These are phyloP conservation scores for Bryconaethiops microstoma DNA, from an alignment of 2,797 vertebrate species.

Conservation along the genomic window DNA sequence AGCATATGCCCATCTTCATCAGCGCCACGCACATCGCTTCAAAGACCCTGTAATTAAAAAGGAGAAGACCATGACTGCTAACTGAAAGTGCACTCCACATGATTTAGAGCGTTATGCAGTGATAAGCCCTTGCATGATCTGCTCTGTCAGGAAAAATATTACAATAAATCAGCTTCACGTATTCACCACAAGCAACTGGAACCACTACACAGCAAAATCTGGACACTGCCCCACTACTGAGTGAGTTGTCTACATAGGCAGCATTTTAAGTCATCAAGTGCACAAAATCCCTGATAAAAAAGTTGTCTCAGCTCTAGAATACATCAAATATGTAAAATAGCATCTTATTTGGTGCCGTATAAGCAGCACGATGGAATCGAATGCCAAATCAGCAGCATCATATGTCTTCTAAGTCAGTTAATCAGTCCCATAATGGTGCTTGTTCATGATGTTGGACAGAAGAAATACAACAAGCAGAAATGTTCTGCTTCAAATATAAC, in stretches of 20 bases:
- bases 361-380: no score
- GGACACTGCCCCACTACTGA: not conserved
- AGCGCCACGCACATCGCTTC: not conserved
- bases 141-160: constrained; percentile 6
- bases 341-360: not conserved
- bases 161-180: not conserved
- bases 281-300: not conserved
- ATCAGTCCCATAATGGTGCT: not conserved
- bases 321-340: not conserved
- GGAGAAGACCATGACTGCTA: not conserved
- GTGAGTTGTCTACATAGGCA: not conserved
- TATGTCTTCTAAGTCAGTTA: not conserved
- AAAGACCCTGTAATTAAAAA: constrained; percentile 3
- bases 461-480: not conserved
- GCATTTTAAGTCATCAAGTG: not conserved
- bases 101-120: not conserved
- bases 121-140: not conserved
- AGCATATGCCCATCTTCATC: constrained; percentile 7
- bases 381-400: no score
- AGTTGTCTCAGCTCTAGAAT: not conserved
- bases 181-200: not conserved
- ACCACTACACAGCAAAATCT: not conserved
- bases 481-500: not conserved
- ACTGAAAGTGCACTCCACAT: not conserved
- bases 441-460: not conserved